Evolutionary conservation across 2,113 vertebrate species (phyloP).

Genomic region (Oreochromis spilurus): DNA sequence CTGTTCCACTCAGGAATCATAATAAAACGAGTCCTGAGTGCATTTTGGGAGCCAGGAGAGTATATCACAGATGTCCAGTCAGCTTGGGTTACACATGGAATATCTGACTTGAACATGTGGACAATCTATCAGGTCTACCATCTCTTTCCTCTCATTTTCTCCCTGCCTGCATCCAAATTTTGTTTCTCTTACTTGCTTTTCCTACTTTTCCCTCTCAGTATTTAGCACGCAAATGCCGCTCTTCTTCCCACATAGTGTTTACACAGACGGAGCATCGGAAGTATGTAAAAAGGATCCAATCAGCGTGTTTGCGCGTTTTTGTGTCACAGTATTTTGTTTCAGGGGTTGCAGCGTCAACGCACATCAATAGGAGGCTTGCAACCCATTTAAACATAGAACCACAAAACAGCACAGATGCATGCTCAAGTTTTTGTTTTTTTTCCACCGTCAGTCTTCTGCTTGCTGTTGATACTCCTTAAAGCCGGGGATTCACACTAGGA

Average conservation of each 20-base stretch:
- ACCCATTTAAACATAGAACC: neutral
- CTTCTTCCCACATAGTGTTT: neutral
- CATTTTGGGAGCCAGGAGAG: constrained; percentile 50
- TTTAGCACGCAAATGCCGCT: neutral
- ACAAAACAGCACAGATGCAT: neutral
- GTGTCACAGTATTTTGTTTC: neutral
- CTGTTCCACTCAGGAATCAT: constrained; percentile 26
- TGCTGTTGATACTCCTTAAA: neutral
- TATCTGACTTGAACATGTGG: constrained; percentile 59
- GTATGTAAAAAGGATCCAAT: neutral
- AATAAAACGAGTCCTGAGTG: constrained; percentile 50
- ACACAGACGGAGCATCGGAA: neutral
- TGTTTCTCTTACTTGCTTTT: neutral
- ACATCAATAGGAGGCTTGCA: neutral
- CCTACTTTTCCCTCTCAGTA: neutral
- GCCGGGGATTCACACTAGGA: neutral
- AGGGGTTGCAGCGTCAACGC: neutral
- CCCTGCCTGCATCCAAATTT: neutral
- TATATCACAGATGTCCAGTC: constrained; percentile 59
- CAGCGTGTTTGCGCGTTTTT: neutral
- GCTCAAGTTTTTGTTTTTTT: neutral
- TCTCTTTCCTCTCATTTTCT: constrained; percentile 32
- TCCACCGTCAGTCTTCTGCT: neutral
- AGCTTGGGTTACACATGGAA: constrained; percentile 50
- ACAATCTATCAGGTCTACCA: constrained; percentile 54